Base-by-base conservation (phyloP, 1,140 invertebrate species). In the Thaumatotibia leucotreta region DNA sequence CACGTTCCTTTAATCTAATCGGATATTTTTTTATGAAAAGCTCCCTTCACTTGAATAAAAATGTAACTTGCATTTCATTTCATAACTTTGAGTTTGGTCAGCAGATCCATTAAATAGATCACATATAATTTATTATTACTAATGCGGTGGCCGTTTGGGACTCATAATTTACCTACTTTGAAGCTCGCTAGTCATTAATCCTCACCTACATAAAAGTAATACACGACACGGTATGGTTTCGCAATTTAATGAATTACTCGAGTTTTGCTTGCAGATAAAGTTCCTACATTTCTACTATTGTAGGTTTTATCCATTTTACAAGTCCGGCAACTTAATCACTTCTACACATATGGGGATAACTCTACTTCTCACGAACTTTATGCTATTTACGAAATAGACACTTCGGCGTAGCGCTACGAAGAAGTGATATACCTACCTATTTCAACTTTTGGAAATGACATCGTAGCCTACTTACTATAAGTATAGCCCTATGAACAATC, bases 51-150 rank as follows among this genome's bases (percentile, higher is more conserved):
- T 45, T 17, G 1, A 27, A 27, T 22, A 58, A 24, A 5, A n/a
- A 14, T 58, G 3, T 17, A 4, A 14, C 4, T 61, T 61, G 27
- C 32, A 63, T 63, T 33, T 35, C 17, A 63, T 58, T 58, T 29
- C 4, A 14, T 58, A 58, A 31, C 14, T 58, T 58, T 58, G 24
- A 1, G n/a, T 58, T 58, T 31, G 52, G 52, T 6, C 24, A 58
- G 52, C 14, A 14, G 24, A 58, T 27, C 23, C 52, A 58, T 58
- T 58, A 58, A 58, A 58, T 10, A 58, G n/a, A 58, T 58, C 10
- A 24, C 24, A 58, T 58, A 58, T 58, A 58, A 58, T 58, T 58
- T 58, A 58, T 58, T 58, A 45, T 58, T 58, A 20, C 52, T 58
- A 31, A 58, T 58, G 52, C 52, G 24, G 11, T 14, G n/a, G 52